Evolutionary conservation across 35 echinoderm and acorn worm genomes (phyloP).

Genomic region (Ophioderma brevispina): DNA sequence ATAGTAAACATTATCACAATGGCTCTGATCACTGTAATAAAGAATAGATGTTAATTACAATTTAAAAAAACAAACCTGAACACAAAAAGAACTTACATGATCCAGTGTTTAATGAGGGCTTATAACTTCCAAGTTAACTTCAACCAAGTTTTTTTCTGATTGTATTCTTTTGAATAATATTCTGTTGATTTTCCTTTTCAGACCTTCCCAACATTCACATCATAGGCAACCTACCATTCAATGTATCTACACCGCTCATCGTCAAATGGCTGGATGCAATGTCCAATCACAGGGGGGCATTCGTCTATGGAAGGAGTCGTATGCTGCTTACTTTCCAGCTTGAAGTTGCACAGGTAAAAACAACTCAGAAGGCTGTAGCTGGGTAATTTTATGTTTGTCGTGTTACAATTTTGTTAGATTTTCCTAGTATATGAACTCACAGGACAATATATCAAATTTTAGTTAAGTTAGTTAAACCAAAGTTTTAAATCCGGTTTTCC

Average conservation of each 20-base stretch:
- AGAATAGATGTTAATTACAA: too few relatives aligned
- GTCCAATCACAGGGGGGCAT: conserved; percentile 74
- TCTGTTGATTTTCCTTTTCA: not conserved
- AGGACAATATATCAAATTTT: not conserved
- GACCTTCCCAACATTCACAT: conserved; percentile 82
- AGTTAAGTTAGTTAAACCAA: too few relatives aligned
- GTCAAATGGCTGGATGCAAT: conserved; percentile 85
- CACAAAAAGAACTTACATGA: too few relatives aligned
- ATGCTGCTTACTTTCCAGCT: conserved; percentile 95
- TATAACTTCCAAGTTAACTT: too few relatives aligned
- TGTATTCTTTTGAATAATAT: too few relatives aligned
- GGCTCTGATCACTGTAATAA: too few relatives aligned
- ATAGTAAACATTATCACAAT: too few relatives aligned
- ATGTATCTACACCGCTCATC: conserved; percentile 94
- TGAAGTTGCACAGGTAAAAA: conserved; percentile 97
- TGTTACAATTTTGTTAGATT: not conserved
- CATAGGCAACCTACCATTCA: conserved; percentile 96
- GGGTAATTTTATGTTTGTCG: not conserved
- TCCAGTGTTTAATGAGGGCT: too few relatives aligned
- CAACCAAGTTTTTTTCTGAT: too few relatives aligned
- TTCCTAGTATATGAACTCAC: not conserved
- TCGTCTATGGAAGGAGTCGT: conserved; percentile 69
- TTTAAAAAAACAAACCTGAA: too few relatives aligned
- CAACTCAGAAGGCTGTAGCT: too few relatives aligned
- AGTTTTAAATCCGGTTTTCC: too few relatives aligned